A percentile compares a stretch with the other conserved stretches of the same genome.
These are phyloP conservation scores for Kryptolebias ocellatus DNA, from an alignment of 2,797 vertebrate genomes.

Conservation along the genomic window DNA sequence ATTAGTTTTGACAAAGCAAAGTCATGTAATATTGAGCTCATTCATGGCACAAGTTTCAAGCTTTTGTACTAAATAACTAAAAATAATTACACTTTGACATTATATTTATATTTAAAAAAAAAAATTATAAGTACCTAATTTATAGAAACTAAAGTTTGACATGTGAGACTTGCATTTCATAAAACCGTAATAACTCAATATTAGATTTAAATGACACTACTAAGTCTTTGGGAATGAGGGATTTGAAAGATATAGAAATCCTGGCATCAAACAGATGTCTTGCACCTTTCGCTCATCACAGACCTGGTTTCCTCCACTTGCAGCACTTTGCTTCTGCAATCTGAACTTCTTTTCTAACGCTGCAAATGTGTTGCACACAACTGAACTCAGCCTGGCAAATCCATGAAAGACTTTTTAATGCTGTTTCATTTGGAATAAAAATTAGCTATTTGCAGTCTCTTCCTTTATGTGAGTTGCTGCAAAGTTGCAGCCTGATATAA, in stretches of 20 bases:
- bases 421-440: slow-evolving; percentile 40
- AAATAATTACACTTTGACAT: too few relatives aligned
- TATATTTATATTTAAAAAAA: too few relatives aligned
- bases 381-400: slow-evolving; percentile 26
- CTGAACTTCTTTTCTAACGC: slow-evolving; percentile 22
- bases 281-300: slow-evolving; percentile 33
- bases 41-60: too few relatives aligned
- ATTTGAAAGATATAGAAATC: slow-evolving; percentile 48
- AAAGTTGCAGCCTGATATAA: slow-evolving; percentile 47
- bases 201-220: not conserved
- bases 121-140: not conserved
- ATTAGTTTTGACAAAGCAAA: too few relatives aligned
- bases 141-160: not conserved
- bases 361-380: slow-evolving; percentile 34
- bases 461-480: slow-evolving; percentile 23
- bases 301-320: slow-evolving; percentile 23
- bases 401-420: slow-evolving; percentile 24
- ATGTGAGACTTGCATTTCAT: not conserved
- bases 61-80: too few relatives aligned
- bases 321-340: slow-evolving; percentile 29
- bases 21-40: too few relatives aligned
- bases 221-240: slow-evolving; percentile 5
- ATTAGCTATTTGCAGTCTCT: slow-evolving; percentile 37
- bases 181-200: not conserved
- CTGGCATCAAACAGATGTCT: slow-evolving; percentile 37